Base-by-base conservation (phyloP, 2,113 vertebrate species). In the Callithrix jacchus region DNA sequence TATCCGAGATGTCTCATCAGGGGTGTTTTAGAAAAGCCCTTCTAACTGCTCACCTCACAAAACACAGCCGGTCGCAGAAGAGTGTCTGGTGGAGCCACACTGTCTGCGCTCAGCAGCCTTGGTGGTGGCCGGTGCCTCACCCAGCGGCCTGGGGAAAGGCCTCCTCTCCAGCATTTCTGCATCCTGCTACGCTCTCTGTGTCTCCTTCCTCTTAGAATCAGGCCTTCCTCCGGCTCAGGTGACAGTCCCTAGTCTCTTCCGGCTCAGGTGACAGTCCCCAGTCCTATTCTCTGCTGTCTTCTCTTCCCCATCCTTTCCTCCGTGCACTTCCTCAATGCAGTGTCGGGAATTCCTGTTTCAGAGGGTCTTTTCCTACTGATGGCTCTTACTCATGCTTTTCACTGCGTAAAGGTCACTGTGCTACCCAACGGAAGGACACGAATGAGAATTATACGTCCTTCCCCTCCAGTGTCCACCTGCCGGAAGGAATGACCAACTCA, bases 171-270 rank as follows among this genome's bases (percentile, higher is more conserved):
- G 11, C 4, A 10, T 54, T 8, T 52, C 20, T 2, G 32, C 47
- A 23, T 10, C 7, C 5, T 6, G 4, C 5, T 8, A 18, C 0
- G 10, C 8, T 37, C 40, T 61, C 32, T 18, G 45, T 18, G 16
- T 35, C 27, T 21, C 27, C 74, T n/a, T 23, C 20, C 12, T 25
- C 77, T 81, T 42, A 17, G 37, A 40, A 20, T n/a, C 40, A 49
- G 64, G 32, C 8, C 64, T 7, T 86, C 30, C 45, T 40, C 16
- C 54, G n/a, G 32, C 68, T 21, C 40, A 32, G 18, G 30, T 21
- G 2, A 17, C 21, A 12, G 32, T 6, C 40, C 73, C 3, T 45
- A 21, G 20, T 12, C 79, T 42, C 40, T 5, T 42, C 40, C 40
- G 40, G 40, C 40, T 42, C 40, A 42, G 18, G 30, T 20, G 2